Base-by-base conservation (phyloP, 2,113 vertebrate genomes). In the Rhabdomys dilectus region DNA sequence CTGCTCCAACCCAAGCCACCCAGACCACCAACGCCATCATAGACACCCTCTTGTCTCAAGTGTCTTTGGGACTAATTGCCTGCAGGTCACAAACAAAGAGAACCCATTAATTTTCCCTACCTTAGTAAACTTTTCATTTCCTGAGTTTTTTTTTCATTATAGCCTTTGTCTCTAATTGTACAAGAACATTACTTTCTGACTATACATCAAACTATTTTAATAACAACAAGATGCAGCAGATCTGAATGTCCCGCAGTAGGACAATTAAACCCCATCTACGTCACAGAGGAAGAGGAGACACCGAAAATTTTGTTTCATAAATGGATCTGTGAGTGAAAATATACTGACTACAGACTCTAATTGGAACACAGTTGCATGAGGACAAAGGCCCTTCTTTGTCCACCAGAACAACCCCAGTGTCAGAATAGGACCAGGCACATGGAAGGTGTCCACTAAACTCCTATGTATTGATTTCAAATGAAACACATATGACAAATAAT, bases 51-150 rank as follows among this genome's bases (percentile, higher is more conserved):
- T 62, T 56, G 53, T 89, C 72, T 93, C 94, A 95, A 91, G 48
- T 64, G 66, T 93, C 92, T 94, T 91, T 91, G 34, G n/a, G 62
- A 94, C n/a, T 66, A 94, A 89, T 84, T 91, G 68, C 51, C 90
- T 91, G 36, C 6, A 51, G 64, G 58, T 96, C 92, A 97, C 82
- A 91, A 81, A 53, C 58, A 93, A 53, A 70, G 11, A 91, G 58
- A 64, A 3, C 15, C 91, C 19, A 91, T 76, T 94, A 51, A 94
- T 62, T 95, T 53, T 53, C 78, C 29, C 53, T 78, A 85, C 72
- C 85, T 88, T 36, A 82, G n/a, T 42, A 77, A 93, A 92, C 31
- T 78, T 75, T 93, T 51, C 42, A 7, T 91, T 95, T 93, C 56
- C 68, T 88, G 31, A 85, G 93, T 31, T 39, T 24, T 81, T 36